phyloP scores from a whole-genome alignment of 2,888 invertebrate species.

The Steromphala cineraria region DNA sequence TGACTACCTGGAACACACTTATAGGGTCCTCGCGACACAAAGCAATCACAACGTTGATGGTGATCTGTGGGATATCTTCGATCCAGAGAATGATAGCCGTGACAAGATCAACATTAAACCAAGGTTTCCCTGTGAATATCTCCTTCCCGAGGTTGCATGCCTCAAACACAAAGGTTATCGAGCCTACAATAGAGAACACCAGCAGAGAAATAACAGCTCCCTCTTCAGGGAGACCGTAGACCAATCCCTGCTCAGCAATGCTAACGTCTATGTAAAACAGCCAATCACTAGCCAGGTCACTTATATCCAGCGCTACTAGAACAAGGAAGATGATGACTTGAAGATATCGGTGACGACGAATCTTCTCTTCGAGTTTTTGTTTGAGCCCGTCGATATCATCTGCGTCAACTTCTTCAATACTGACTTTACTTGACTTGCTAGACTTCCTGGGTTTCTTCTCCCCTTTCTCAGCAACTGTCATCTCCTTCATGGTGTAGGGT shows the following conservation, averaged over 20 bases:
- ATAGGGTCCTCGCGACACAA: constrained; percentile 60
- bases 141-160: constrained; percentile 39
- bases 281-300: constrained; percentile 57
- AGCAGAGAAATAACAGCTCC: constrained; percentile 38
- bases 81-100: constrained; percentile 53
- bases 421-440: not conserved
- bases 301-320: constrained; percentile 47
- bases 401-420: not conserved
- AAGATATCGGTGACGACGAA: constrained; percentile 18
- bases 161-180: constrained; percentile 43
- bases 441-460: too few species aligned
- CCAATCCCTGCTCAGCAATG: constrained; percentile 47
- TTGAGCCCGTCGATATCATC: constrained; percentile 12
- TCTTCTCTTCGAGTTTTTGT: constrained; percentile 14
- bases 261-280: constrained; percentile 52
- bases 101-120: constrained; percentile 48
- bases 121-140: constrained; percentile 35
- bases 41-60: constrained; percentile 50
- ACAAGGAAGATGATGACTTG: constrained; percentile 39
- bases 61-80: constrained; percentile 46
- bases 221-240: constrained; percentile 51
- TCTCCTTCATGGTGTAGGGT: not conserved
- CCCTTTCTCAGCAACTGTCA: not conserved
- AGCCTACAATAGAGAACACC: constrained; percentile 52
- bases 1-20: constrained; percentile 58